Base-by-base conservation (phyloP, 2,797 vertebrate species). In the Scomberomorus guttatus region DNA sequence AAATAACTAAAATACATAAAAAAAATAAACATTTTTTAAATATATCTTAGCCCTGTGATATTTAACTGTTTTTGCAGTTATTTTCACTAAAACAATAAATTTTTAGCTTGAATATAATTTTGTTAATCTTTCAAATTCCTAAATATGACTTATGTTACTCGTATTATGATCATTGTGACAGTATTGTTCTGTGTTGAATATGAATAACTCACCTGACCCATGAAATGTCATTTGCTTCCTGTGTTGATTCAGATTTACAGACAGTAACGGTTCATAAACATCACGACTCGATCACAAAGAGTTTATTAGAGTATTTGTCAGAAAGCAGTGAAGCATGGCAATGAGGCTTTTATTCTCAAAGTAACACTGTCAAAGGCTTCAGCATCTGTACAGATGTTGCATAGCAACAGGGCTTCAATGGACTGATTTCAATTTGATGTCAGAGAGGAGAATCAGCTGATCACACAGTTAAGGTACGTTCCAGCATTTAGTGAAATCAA, bases 341-440 rank as follows among this genome's bases (percentile, higher is more conserved):
- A 55, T 15, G 7, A 65, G 22, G 72, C 80, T 88, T 89, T 89
- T 82, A 87, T 85, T 89, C 8, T 86, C 72, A 86, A 87, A 88
- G 58, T 54, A 76, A 56, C 73, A 79, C 60, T 67, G 42, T 46
- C 8, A 59, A 27, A 51, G 18, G 22, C 57, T 29, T 68, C 54
- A 57, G 59, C 72, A 55, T 39, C 76, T 84, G 72, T 80, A 79
- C 65, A 88, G 6, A 76, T 56, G 85, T 89, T 86, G 88, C 88
- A 78, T 70, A 82, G 87, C 80, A 88, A 83, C 87, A 77, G 29
- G 32, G 22, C 18, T 10, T 62, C 52, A 55, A 32, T 17, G n/a
- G 20, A 10, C 24, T 57, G 32, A 6, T 10, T 20, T 37, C n/a
- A 6, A 54, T 66, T n/a, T 50, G 46, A 48, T 48, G 17, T 48